Conservation (phyloP, 1,140 invertebrate species). For the Drosophila varians region DNA sequence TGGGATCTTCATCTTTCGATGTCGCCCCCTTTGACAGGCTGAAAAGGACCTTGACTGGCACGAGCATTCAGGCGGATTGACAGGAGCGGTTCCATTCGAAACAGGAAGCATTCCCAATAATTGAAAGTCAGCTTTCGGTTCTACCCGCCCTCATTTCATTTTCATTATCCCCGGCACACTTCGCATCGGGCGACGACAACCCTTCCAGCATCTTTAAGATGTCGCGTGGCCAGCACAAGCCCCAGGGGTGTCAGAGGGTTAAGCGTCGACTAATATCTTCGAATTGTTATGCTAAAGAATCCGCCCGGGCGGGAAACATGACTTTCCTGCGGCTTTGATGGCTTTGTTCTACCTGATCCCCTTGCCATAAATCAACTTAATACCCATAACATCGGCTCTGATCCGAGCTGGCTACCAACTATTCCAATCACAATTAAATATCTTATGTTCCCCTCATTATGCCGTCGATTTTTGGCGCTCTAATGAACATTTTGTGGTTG, state of each 20-base stretch:
- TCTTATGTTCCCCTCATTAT: conserved; percentile 37
- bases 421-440: conserved; percentile 42
- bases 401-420: conserved; percentile 19
- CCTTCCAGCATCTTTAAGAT: conserved; percentile 49
- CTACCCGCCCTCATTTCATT: conserved; percentile 25
- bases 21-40: conserved; percentile 5
- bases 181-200: conserved; percentile 29
- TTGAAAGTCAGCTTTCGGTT: conserved; percentile 53
- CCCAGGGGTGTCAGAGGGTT: conserved; percentile 38
- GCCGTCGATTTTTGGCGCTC: conserved; percentile 50
- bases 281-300: conserved; percentile 34
- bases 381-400: conserved; percentile 34
- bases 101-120: conserved; percentile 42
- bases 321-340: conserved; percentile 44
- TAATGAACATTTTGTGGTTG: conserved; percentile 62
- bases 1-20: conserved; percentile 45
- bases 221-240: conserved; percentile 50
- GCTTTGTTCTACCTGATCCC: conserved; percentile 39
- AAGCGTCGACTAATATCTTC: conserved; percentile 57
- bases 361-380: conserved; percentile 49
- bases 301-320: conserved; percentile 10
- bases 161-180: conserved; percentile 37
- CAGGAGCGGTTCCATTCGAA: conserved; percentile 27
- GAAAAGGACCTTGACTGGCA: conserved; percentile 50
- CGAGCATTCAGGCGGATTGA: conserved; percentile 42